These are phyloP conservation scores for Triplophysa dalaica DNA, from an alignment of 2,113 vertebrate genomes.

Conservation along the genomic window DNA sequence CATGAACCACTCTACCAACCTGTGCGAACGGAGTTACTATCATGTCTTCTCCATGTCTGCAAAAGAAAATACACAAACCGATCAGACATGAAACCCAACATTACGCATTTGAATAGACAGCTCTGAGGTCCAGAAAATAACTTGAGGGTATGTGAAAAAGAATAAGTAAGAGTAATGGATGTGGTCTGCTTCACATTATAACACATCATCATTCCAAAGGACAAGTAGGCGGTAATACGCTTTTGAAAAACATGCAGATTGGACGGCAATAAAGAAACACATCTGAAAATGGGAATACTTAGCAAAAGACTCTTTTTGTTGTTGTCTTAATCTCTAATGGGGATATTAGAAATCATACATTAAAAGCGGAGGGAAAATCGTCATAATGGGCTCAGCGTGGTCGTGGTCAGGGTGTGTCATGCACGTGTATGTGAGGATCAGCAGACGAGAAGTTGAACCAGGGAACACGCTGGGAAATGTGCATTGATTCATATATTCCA, in stretches of 20 bases:
- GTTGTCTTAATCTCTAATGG: conserved; percentile 7
- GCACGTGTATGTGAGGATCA: conserved; percentile 26
- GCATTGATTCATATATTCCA: conserved; percentile 21
- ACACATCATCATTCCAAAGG: conserved; percentile 17
- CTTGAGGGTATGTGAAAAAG: conserved; percentile 1
- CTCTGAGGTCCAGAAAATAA: conserved; percentile 18
- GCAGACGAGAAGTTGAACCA: neutral
- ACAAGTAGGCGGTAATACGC: conserved; percentile 5
- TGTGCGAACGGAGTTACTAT: conserved; percentile 95
- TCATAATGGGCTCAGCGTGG: conserved; percentile 7
- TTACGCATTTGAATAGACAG: conserved; percentile 17
- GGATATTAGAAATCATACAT: conserved; percentile 16
- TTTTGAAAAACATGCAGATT: conserved; percentile 36
- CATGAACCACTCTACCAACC: conserved; percentile 70
- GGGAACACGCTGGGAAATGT: conserved; percentile 17
- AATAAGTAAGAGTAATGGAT: conserved; percentile 26
- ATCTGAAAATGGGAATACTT: conserved; percentile 4
- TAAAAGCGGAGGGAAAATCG: conserved; percentile 23
- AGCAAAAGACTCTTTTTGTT: neutral
- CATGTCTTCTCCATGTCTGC: conserved; percentile 93
- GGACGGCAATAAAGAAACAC: conserved; percentile 17
- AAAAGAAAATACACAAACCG: conserved; percentile 25
- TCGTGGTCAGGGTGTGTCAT: conserved; percentile 22
- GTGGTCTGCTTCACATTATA: conserved; percentile 27
- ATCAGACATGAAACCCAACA: conserved; percentile 38